Evolutionary conservation across 2,113 vertebrate species (phyloP), one percentile per base, ranked within the genome.

Genomic region (Reinhardtius hippoglossoides): DNA sequence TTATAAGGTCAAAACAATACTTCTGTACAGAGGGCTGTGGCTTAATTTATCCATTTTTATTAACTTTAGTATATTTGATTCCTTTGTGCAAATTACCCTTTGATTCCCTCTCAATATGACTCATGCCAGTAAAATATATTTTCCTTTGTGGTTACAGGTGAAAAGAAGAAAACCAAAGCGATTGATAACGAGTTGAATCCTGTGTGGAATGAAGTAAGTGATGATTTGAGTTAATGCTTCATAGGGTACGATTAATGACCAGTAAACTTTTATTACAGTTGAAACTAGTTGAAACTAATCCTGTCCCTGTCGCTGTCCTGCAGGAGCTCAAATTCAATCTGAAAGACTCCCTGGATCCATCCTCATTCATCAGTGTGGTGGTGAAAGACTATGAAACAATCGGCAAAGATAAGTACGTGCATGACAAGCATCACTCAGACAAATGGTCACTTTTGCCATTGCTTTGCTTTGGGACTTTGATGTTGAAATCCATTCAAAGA

Each of bases 361-460:
- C 97, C 2, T 96, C 98, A 35, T 95, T 95, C 42, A 93, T 99
- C 76, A 92, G 92, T 1, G 92, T 98, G 76, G 76, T 95, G 62
- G 96, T 99, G 83, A 99, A 99, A 91, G 98, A 99, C 89, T 98
- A 97, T 57, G 98, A 99, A 92, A 98, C 96, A 50, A 96, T 99
- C 69, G 98, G 98, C 87, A 97, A 98, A 93, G 95, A 99, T 92
- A 99, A 98, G 98, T 99, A 97, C 60, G 97, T 88, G 40, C 16
- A 37, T 26, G 50, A 35, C 15, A 57, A n/a, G 6, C 48, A 46
- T 26, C 31, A 13, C 2, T n/a, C 14, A 35, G 24, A 18, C 14
- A 50, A 44, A 60, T 23, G 56, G 40, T 42, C 40, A 42, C 40
- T 10, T 20, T 27, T 62, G n/a, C n/a, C n/a, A n/a, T n/a, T n/a